A percentile compares a stretch with the other conserved stretches of the same genome.
Evolutionary conservation across 2,888 invertebrate genomes (phyloP).

Genomic region (Hololepta plana): DNA sequence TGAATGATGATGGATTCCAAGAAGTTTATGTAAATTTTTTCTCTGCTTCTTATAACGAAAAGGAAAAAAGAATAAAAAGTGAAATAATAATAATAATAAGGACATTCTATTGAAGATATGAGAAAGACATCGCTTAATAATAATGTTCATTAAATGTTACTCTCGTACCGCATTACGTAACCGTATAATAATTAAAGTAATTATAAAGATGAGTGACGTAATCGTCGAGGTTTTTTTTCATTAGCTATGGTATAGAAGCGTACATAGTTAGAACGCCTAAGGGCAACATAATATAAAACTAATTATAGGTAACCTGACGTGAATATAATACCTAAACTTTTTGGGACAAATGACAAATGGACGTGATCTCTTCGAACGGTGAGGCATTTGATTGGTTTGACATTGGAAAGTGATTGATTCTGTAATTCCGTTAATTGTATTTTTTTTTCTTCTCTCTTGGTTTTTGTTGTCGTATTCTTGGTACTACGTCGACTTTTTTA

Average conservation of each 20-base stretch:
- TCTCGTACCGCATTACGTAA: conserved; percentile 17
- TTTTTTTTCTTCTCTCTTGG: conserved; percentile 1
- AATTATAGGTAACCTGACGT: conserved; percentile 23
- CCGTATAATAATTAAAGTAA: conserved; percentile 16
- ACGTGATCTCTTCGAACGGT: conserved; percentile 10
- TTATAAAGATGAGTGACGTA: conserved; percentile 18
- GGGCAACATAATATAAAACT: conserved; percentile 19
- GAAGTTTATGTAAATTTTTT: too few relatives aligned
- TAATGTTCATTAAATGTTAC: conserved; percentile 19
- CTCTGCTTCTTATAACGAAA: too few relatives aligned
- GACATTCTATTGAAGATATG: conserved; percentile 3
- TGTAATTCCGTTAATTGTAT: neutral
- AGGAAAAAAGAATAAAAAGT: too few relatives aligned
- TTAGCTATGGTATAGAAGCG: conserved; percentile 13
- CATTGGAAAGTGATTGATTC: conserved; percentile 9
- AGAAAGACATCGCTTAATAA: conserved; percentile 12
- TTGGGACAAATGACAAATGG: conserved; percentile 25
- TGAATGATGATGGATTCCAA: too few relatives aligned
- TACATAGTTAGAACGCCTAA: conserved; percentile 15
- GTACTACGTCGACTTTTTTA: too few relatives aligned
- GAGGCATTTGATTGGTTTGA: conserved; percentile 11
- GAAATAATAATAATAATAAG: conserved; percentile 4
- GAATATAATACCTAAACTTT: conserved; percentile 21
- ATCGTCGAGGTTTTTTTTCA: conserved; percentile 14
- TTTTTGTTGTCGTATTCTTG: neutral